phyloP scores from a whole-genome alignment of 2,888 invertebrate genomes.

The Meiosimyza decipiens region DNA sequence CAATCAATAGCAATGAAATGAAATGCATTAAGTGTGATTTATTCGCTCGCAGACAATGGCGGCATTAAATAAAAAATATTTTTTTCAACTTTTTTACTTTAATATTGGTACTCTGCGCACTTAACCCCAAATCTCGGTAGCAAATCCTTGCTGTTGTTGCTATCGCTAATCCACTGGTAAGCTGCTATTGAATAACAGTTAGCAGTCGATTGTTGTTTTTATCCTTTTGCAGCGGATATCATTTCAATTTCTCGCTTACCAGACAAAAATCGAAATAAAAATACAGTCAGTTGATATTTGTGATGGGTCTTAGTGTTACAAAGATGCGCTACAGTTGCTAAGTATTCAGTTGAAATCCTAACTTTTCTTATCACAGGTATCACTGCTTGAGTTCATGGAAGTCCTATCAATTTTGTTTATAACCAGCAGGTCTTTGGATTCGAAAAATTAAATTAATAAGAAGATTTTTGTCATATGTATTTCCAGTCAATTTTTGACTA shows the following conservation, averaged over 20 bases:
- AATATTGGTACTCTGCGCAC: slow-evolving; percentile 7
- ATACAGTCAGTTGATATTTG: not conserved
- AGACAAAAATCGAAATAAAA: slow-evolving; percentile 21
- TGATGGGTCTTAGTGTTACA: too few species aligned
- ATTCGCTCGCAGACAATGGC: slow-evolving; percentile 2
- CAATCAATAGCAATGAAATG: slow-evolving; percentile 13
- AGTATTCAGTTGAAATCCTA: too few species aligned
- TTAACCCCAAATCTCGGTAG: slow-evolving; percentile 32
- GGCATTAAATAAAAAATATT: not conserved
- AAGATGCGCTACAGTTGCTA: too few species aligned
- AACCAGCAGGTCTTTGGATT: too few species aligned
- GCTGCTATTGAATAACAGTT: slow-evolving; percentile 34
- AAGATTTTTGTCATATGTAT: too few species aligned
- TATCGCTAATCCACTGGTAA: slow-evolving; percentile 31
- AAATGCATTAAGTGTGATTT: slow-evolving; percentile 28
- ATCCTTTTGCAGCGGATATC: slow-evolving; percentile 8
- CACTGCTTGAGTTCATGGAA: too few species aligned
- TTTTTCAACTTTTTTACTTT: not conserved
- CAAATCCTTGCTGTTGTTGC: slow-evolving; percentile 15
- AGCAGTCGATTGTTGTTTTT: slow-evolving; percentile 12
- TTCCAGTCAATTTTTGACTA: too few species aligned
- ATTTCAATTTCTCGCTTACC: slow-evolving; percentile 29
- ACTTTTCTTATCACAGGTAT: too few species aligned
- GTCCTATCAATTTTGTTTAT: too few species aligned
- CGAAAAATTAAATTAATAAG: too few species aligned